Base-by-base conservation (phyloP, 2,113 vertebrate genomes). In the Clarias magur region DNA sequence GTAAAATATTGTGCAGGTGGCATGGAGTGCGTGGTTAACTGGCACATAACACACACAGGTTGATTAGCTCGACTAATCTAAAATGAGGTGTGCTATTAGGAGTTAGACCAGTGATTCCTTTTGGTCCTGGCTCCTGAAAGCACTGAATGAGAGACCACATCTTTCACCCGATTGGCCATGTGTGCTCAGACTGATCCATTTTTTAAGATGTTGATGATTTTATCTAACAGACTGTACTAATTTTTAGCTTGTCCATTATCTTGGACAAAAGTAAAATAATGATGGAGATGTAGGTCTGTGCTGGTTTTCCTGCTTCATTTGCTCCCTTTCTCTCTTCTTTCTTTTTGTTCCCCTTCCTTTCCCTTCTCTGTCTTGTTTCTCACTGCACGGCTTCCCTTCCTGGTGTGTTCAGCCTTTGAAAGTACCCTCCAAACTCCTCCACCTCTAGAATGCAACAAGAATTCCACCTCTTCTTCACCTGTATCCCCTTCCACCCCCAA, bases 231-330 rank as follows among this genome's bases (percentile, higher is more conserved):
- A 94, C 91, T 94, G 90, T 94, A 95, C 96, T 96, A 96, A 96
- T 96, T 94, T 48, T 87, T 95, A 94, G 93, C 93, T 68, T 78
- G 82, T 89, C 75, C 63, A 19, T 63, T 81, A 38, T 88, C n/a
- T 23, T 82, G 83, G 79, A 87, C 10, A 65, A 10, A 76, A 88
- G 23, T 85, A 92, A 91, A 90, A 84, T 68, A 84, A 82, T 84
- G 30, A 85, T 89, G 94, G 95, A 94, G 94, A 92, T 96, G 93
- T 94, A 94, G 96, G 94, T 96, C 82, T 92, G 82, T 93, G 96
- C 96, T 97, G 95, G 94, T 96, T 96, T 95, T 95, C 94, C 96
- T 96, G 96, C 96, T 97, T 97, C 95, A 97, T 96, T 96, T 94
- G 95, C 96, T 95, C 95, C 96, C 95, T 97, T 96, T 97, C 96